Evolutionary conservation across 2,113 vertebrate species (phyloP).

Genomic region (Mesocricetus auratus): DNA sequence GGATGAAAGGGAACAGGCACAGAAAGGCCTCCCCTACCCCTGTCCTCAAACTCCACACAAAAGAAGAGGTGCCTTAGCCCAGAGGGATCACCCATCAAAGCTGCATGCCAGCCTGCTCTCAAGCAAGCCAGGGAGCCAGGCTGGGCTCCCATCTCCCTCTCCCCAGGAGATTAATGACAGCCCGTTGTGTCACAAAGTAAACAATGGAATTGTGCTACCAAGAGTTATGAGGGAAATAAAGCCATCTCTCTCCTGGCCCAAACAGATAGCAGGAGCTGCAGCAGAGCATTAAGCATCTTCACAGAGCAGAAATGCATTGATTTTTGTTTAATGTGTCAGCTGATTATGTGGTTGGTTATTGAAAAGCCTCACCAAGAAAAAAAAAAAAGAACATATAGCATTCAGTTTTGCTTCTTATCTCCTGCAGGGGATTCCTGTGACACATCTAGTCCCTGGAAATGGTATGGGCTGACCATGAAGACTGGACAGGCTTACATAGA

Average conservation of each 20-base stretch:
- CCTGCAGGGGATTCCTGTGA: background rate
- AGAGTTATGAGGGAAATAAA: constrained; percentile 64
- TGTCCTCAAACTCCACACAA: background rate
- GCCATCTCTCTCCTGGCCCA: constrained; percentile 53
- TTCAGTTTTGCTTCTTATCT: background rate
- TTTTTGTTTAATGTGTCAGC: background rate
- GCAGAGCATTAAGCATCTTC: background rate
- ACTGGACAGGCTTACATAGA: accelerated
- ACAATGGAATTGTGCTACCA: background rate
- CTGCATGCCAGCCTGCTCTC: accelerated
- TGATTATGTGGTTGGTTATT: background rate
- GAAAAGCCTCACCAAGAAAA: background rate
- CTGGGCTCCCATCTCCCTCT: background rate
- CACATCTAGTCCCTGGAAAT: accelerated
- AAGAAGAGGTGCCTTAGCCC: accelerated
- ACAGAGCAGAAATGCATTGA: background rate
- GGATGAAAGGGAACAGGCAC: accelerated
- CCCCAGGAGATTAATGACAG: background rate
- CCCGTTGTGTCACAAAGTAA: constrained; percentile 37
- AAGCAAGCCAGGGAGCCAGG: background rate
- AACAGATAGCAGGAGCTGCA: background rate
- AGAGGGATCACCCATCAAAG: background rate
- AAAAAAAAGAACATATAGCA: background rate
- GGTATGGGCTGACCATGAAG: accelerated
- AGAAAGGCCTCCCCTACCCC: accelerated